Base-by-base conservation (phyloP, 2,113 vertebrate genomes). In the Eublepharis macularius region DNA sequence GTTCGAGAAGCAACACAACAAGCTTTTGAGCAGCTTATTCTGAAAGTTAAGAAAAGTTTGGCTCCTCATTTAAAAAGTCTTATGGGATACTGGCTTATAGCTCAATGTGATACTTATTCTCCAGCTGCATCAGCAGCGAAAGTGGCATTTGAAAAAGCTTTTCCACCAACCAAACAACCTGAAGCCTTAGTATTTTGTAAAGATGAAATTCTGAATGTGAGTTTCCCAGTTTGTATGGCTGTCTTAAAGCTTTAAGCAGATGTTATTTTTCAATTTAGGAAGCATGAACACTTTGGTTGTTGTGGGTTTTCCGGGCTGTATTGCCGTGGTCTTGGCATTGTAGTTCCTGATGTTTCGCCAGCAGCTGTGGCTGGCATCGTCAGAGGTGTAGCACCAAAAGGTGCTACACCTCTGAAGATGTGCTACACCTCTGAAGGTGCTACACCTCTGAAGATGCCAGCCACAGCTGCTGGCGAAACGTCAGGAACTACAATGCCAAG, bases 11-110 rank as follows among this genome's bases (percentile, higher is more conserved):
- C 98, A 82, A 98, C 98, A 21, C 98, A 99, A 74, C 98, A 98
- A 90, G 98, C 98, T 47, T 98, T 99, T 78, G 98, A 98, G 93
- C 98, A 98, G 90, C 97, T 99, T 90, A 97, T 99, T 90, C 93
- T 98, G 84, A 99, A 99, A 96, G 99, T 99, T 32, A 97, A 97
- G 83, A 98, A 99, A 87, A 98, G 98, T 84, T 94, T 99, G 90
- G 99, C 99, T 83, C 99, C 99, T 63, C 98, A 98, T 92, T 96
- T 99, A 91, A 99, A 98, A 94, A 98, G 95, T 91, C 94, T 99
- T 84, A 99, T 99, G 98, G 99, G 98, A 70, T 97, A 98, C 92
- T 99, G 99, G 99, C 97, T 99, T n/a, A 96, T 99, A 90, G 98
- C 98, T 86, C 98, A 99, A 51, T 99, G 98, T 89, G 99, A 99